phyloP scores from a whole-genome alignment of 1,140 invertebrate genomes.

The Bacillus rossius region DNA sequence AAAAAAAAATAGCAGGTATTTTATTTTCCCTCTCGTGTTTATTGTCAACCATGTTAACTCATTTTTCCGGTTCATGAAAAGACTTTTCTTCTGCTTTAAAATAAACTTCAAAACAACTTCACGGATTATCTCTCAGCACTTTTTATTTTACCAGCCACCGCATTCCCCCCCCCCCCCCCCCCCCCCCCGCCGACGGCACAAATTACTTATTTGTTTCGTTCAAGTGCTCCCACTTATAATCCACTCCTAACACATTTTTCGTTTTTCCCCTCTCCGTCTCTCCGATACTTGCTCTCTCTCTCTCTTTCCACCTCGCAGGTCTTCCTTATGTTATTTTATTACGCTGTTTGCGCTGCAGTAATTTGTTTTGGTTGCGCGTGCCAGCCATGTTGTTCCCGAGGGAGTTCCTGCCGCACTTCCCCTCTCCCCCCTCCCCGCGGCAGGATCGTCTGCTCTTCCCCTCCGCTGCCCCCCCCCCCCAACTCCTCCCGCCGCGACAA shows the following conservation, averaged over 20 bases:
- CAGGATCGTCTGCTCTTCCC: conserved; percentile 9
- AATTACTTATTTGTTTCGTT: conserved; percentile 4
- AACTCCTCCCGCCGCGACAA: background rate
- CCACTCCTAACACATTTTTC: background rate
- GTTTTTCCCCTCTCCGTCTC: conserved; percentile 16
- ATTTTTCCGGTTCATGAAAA: no score
- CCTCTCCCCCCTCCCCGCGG: background rate
- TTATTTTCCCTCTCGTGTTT: no score
- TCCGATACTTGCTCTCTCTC: background rate
- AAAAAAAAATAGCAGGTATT: no score
- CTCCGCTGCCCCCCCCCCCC: background rate
- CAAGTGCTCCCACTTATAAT: background rate
- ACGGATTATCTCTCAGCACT: no score
- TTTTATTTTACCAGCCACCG: no score
- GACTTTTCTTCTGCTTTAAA: no score
- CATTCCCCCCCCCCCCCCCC: no score
- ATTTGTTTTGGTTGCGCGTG: conserved; percentile 19
- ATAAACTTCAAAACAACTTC: no score
- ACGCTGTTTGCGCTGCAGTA: conserved; percentile 12
- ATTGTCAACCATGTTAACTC: no score
- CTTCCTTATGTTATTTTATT: conserved; percentile 8
- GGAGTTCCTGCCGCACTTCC: background rate
- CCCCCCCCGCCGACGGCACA: background rate
- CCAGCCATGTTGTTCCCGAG: conserved; percentile 13
- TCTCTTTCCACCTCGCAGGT: background rate